These are phyloP conservation scores for Tetraneura akinire DNA, from an alignment of 1,140 invertebrate genomes.

Conservation along the genomic window DNA sequence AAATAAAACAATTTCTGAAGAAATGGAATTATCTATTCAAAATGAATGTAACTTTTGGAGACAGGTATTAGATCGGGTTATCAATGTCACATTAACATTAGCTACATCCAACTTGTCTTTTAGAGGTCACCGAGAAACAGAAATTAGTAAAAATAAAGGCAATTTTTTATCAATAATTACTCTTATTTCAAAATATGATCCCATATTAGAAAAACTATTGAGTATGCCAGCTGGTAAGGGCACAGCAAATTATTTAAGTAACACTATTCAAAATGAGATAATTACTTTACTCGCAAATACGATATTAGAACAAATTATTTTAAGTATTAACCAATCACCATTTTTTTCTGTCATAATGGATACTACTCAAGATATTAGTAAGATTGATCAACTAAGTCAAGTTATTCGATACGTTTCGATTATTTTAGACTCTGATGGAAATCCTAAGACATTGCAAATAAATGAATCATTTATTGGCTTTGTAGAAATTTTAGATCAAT, in stretches of 20 bases:
- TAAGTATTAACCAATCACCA: conserved; percentile 24
- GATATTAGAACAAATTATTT: conserved; percentile 30
- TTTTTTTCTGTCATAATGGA: conserved; percentile 52
- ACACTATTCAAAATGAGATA: conserved; percentile 47
- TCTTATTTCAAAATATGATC: conserved; percentile 37
- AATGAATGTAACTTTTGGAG: conserved; percentile 34
- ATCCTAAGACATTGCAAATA: too few relatives aligned
- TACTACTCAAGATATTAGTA: conserved; percentile 15
- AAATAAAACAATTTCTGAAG: conserved; percentile 28
- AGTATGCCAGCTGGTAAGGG: too few relatives aligned
- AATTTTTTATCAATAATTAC: conserved; percentile 47
- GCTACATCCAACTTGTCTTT: conserved; percentile 50
- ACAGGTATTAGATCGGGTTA: conserved; percentile 48
- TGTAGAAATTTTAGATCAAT: too few relatives aligned
- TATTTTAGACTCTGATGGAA: too few relatives aligned
- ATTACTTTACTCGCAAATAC: conserved; percentile 46
- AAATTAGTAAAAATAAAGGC: conserved; percentile 30
- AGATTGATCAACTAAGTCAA: too few relatives aligned
- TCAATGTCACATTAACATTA: conserved; percentile 51
- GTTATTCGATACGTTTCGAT: too few relatives aligned
- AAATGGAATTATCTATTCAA: conserved; percentile 38
- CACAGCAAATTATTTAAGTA: conserved; percentile 44
- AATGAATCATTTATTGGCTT: too few relatives aligned
- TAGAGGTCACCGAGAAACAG: conserved; percentile 43
- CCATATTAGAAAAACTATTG: conserved; percentile 6